Base-by-base conservation (phyloP, 2,113 vertebrate genomes). In the Limanda limanda region DNA sequence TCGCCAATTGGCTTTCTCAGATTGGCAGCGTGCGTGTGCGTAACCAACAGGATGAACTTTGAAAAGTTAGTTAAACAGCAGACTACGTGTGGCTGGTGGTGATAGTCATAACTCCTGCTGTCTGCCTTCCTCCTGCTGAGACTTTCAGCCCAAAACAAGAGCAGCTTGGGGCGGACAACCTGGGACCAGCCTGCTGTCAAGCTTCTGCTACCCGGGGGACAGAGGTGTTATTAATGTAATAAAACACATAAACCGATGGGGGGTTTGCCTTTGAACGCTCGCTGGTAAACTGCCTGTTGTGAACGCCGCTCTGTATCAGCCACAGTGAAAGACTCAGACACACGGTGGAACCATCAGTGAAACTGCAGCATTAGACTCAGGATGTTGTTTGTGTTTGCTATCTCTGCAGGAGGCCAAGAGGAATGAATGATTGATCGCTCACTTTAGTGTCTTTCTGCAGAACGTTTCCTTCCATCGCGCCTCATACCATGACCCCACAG, bases 191-290 rank as follows among this genome's bases (percentile, higher is more conserved):
- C 58, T 10, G 76, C 85, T 87, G 88, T 87, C 83, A 87, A 80
- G 81, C 74, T 71, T 70, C 78, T 21, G 24, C 84, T 81, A 73
- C 91, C 91, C 84, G 68, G 66, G 73, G 81, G 92, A 89, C 74
- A 31, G 31, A 88, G 85, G 89, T 88, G 89, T 91, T 91, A 91
- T 92, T 91, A 89, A 90, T 89, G 89, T 84, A 90, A 92, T 91
- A 89, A 90, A 90, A 89, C 88, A 90, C 90, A 81, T 83, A 37
- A 74, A 79, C 62, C 86, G 17, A 24, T 3, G 42, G 82, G 76
- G 82, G 79, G 14, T 65, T 54, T 79, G 81, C 47, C 76, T 89
- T 82, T 76, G 61, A 86, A 88, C 71, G 25, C 58, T 70, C 21
- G n/a, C 51, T 0, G 55, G 64, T 80, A 84, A 81, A 79, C 31